These are phyloP conservation scores for Pangasius sanitwongsei DNA, from an alignment of 2,797 vertebrate genomes.

Conservation along the genomic window DNA sequence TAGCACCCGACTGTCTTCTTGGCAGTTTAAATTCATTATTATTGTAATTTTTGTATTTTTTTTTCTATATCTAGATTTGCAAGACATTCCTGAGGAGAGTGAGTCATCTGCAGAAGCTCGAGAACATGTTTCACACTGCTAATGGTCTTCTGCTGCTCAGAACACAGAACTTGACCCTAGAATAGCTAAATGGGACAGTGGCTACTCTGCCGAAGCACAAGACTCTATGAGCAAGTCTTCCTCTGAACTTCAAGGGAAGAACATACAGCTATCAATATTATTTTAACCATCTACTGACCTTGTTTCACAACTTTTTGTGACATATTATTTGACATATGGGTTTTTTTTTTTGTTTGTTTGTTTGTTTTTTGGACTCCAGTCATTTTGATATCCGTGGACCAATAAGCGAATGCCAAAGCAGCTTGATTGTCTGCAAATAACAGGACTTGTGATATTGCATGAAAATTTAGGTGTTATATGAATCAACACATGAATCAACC, in stretches of 20 bases:
- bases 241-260: conserved; percentile 42
- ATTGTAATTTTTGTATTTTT: neutral
- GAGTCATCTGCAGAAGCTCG: conserved; percentile 71
- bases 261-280: conserved; percentile 46
- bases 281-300: conserved; percentile 56
- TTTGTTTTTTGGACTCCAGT: conserved; percentile 29
- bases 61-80: conserved; percentile 79
- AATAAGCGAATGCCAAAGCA: conserved; percentile 58
- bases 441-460: conserved; percentile 45
- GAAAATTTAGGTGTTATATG: conserved; percentile 27
- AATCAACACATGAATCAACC: conserved; percentile 25
- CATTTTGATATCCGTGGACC: conserved; percentile 43
- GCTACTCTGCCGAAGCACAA: conserved; percentile 18
- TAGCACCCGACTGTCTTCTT: neutral
- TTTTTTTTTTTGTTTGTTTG: neutral
- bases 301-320: conserved; percentile 54
- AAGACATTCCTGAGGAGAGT: conserved; percentile 85
- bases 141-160: conserved; percentile 23
- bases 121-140: conserved; percentile 57
- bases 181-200: conserved; percentile 23
- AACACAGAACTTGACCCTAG: conserved; percentile 36
- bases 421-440: conserved; percentile 41
- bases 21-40: neutral
- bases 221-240: conserved; percentile 47
- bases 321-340: conserved; percentile 24